phyloP scores from a whole-genome alignment of 2,113 vertebrate species.

The Perca schrenkii region DNA sequence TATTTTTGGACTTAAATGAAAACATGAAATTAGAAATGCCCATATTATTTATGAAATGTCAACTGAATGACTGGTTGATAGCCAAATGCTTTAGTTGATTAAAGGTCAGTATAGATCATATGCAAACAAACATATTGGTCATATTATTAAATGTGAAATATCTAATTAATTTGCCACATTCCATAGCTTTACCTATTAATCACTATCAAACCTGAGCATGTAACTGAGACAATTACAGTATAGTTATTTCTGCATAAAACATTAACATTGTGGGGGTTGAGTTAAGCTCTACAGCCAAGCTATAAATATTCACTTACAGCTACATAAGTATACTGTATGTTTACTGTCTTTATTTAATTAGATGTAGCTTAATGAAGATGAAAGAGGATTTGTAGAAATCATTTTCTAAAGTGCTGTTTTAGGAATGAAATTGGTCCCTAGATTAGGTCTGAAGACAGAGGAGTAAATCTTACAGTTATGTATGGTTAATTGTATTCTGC shows the following conservation, averaged over 20 bases:
- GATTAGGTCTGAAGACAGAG: neutral
- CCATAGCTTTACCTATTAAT: neutral
- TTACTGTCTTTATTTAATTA: neutral
- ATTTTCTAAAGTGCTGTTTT: neutral
- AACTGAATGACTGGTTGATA: neutral
- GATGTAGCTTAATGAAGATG: neutral
- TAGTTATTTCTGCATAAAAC: neutral
- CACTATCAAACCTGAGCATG: neutral
- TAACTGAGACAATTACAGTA: neutral
- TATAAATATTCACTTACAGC: neutral
- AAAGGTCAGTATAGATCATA: neutral
- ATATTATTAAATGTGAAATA: neutral
- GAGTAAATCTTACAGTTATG: neutral
- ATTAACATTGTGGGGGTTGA: constrained; percentile 7
- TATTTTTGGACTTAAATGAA: neutral
- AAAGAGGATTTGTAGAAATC: neutral
- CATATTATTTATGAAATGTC: neutral
- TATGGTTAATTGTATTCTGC: neutral
- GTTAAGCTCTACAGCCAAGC: neutral
- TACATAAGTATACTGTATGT: neutral
- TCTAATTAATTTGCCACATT: neutral
- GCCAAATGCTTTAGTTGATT: neutral
- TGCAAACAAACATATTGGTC: neutral
- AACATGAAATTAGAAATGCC: neutral
- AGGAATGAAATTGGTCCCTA: neutral